Base-by-base conservation (phyloP, 2,888 invertebrate genomes). In the Ichneumon xanthorius region DNA sequence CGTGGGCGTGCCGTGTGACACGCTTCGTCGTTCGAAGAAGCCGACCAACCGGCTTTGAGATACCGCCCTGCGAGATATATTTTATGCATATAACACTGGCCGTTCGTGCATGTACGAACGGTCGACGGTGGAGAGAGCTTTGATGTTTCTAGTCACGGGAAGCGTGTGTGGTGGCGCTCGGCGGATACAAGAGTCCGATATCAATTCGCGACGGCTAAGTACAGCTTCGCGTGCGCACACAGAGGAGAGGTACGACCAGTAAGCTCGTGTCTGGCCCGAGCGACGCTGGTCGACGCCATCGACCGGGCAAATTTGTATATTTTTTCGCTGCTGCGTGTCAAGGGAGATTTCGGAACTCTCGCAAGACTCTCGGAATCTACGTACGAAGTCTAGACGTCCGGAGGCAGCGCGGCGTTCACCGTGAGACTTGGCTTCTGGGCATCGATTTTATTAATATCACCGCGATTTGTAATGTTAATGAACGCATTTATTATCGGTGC, bases 1-100 rank as follows among this genome's bases (percentile, higher is more conserved):
- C 90, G 92, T 92, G 91, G 93, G 93, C 93, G 93, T 92, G 90
- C 88, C 92, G 89, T 91, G 91, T 90, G 93, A 92, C 91, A 92
- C 89, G 91, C 91, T 91, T 90, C 89, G 90, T 85, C 91, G 89
- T 90, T 89, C 89, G 89, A 82, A 84, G 87, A 87, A 63, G 87
- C 85, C 90, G 89, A 85, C 93, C 93, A 93, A 93, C 91, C 92
- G 90, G 91, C 91, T 92, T 90, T 85, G 89, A 90, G 90, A 90
- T 89, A 89, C 91, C 87, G 90, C 89, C 89, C 87, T 89, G 88
- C 70, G 55, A 53, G 71, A 71, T 85, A 82, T 50, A 84, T 81
- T 80, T 85, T 83, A 84, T 86, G 83, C 84, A 86, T 81, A 85
- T 83, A 80, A 50, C 48, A 77, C 11, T 78, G 26, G 22, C 61